phyloP scores from a whole-genome alignment of 2,113 vertebrate genomes.

The Barbus barbus region DNA sequence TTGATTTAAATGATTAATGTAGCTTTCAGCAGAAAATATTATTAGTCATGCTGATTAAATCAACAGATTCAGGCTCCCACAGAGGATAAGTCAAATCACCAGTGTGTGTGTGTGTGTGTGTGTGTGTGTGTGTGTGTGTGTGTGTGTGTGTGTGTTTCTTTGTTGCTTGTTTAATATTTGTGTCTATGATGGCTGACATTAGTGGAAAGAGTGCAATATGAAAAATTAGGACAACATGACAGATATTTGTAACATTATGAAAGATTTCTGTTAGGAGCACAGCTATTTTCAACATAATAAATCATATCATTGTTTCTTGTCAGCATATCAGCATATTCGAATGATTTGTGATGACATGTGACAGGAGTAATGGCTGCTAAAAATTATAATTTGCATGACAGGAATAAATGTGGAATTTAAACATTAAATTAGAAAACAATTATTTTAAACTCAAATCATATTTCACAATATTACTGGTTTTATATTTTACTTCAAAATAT shows the following conservation, averaged over 20 bases:
- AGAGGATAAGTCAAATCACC: conserved; percentile 20
- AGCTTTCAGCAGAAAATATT: conserved; percentile 21
- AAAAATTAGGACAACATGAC: neutral
- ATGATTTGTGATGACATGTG: neutral
- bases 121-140: conserved; percentile 18
- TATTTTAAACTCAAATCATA: neutral
- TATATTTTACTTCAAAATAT: neutral
- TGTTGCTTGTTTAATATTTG: neutral
- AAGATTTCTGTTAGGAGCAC: neutral
- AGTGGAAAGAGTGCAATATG: neutral
- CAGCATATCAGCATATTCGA: neutral
- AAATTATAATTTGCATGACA: neutral
- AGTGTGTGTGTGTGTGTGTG: conserved; percentile 5
- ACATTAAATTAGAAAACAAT: neutral
- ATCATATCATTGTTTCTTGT: neutral
- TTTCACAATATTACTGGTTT: neutral
- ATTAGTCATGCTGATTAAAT: conserved; percentile 49
- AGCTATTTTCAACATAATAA: neutral
- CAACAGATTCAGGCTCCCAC: conserved; percentile 5
- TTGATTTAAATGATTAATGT: conserved; percentile 26
- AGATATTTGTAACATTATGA: neutral
- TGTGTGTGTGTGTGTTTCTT: neutral
- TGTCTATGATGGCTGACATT: neutral
- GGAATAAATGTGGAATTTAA: neutral
- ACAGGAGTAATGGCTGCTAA: neutral